A percentile compares a stretch with the other conserved stretches of the same genome.
Conservation (phyloP, 2,888 invertebrate species). For the Archaeoteleia sp. region DNA sequence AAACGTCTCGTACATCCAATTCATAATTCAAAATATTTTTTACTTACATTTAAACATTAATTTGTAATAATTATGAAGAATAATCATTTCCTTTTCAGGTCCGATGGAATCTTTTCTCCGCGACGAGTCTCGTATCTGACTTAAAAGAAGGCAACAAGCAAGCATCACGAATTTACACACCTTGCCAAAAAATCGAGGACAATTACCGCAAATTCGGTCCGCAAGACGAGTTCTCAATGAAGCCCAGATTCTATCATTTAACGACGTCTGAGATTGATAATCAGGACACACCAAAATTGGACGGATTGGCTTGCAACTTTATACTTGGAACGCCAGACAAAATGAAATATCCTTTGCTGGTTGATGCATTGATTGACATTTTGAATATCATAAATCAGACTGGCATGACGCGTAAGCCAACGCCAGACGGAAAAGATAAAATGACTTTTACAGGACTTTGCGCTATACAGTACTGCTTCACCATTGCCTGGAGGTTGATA, state of each 20-base stretch:
- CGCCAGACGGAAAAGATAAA: slow-evolving; percentile 68
- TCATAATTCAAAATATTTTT: no score
- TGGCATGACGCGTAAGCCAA: slow-evolving; percentile 63
- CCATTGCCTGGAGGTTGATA: slow-evolving; percentile 88
- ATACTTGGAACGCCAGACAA: slow-evolving; percentile 94
- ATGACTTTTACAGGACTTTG: slow-evolving; percentile 81
- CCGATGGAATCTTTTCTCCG: slow-evolving; percentile 87
- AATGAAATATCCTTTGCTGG: slow-evolving; percentile 88
- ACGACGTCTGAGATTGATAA: slow-evolving; percentile 85
- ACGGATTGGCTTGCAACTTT: slow-evolving; percentile 95
- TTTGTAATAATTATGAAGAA: no score
- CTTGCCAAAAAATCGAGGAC: slow-evolving; percentile 86
- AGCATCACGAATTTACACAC: slow-evolving; percentile 80
- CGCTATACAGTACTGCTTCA: slow-evolving; percentile 93
- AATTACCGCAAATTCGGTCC: slow-evolving; percentile 80
- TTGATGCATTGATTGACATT: slow-evolving; percentile 90
- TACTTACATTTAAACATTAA: neutral
- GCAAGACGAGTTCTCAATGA: slow-evolving; percentile 83
- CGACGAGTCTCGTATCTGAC: slow-evolving; percentile 79
- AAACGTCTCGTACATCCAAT: slow-evolving; percentile 71
- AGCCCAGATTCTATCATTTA: slow-evolving; percentile 93
- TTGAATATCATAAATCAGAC: slow-evolving; percentile 86
- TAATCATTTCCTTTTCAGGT: no score
- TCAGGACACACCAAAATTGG: slow-evolving; percentile 92
- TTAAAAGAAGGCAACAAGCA: slow-evolving; percentile 76